A percentile compares a stretch with the other conserved stretches of the same genome.
phyloP scores from a whole-genome alignment of 2,888 invertebrate species.

The Polydrusus pterygomalis region DNA sequence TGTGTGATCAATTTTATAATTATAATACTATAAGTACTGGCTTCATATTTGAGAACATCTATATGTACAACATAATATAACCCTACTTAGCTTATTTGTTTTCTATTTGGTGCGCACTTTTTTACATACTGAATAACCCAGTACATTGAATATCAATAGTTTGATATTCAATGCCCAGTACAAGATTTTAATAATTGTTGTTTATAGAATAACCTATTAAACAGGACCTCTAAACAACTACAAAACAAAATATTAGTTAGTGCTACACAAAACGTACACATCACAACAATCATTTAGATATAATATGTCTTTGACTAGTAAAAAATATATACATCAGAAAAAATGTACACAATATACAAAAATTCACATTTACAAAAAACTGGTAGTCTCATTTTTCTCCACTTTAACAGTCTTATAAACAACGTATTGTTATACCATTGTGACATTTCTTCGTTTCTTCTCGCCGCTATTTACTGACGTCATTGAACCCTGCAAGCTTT shows the following conservation, averaged over 20 bases:
- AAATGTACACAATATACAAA: constrained; percentile 45
- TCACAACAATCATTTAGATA: constrained; percentile 4
- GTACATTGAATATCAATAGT: no score
- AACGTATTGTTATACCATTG: constrained; percentile 75
- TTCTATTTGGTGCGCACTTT: constrained; percentile 19
- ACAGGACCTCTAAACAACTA: background rate
- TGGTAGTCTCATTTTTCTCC: constrained; percentile 55
- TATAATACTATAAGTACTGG: constrained; percentile 59
- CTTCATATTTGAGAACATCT: constrained; percentile 43
- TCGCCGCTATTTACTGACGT: constrained; percentile 76
- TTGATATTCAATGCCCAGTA: no score
- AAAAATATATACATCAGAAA: constrained; percentile 52
- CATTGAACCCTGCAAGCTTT: constrained; percentile 75
- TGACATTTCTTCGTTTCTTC: constrained; percentile 76
- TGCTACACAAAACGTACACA: constrained; percentile 12
- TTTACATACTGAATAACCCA: background rate
- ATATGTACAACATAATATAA: constrained; percentile 18
- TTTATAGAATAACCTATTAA: background rate
- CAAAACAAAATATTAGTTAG: no score
- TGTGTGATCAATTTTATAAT: constrained; percentile 37
- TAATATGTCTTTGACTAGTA: constrained; percentile 55
- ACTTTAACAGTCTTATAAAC: constrained; percentile 64
- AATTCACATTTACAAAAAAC: constrained; percentile 48
- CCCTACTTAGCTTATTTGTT: background rate
- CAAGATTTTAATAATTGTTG: background rate